Percentiles rank a stretch among this genome's conserved stretches.
Conservation (phyloP, 2,797 vertebrate genomes). For the Chaunax sp. region DNA sequence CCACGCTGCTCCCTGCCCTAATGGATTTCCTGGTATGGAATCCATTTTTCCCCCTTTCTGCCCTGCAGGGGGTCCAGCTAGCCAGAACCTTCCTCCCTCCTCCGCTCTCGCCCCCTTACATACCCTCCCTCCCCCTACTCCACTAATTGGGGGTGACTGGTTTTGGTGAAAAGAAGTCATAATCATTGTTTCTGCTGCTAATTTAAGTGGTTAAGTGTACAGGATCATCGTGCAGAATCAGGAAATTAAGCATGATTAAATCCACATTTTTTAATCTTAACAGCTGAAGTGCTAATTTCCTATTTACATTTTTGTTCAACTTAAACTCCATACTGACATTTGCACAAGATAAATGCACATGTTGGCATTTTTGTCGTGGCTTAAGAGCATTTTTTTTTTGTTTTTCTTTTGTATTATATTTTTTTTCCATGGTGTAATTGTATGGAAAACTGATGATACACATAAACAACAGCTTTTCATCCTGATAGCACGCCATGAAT, state of each 20-base stretch:
- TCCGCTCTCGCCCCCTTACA: conserved; percentile 7
- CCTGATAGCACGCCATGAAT: neutral
- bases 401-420: neutral
- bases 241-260: conserved; percentile 71
- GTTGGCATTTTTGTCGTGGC: neutral
- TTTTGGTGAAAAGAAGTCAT: conserved; percentile 77
- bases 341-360: conserved; percentile 12
- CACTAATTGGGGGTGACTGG: conserved; percentile 78
- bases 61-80: conserved; percentile 80
- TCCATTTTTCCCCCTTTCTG: conserved; percentile 80
- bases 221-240: conserved; percentile 51
- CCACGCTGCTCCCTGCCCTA: conserved; percentile 75
- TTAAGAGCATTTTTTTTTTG: neutral
- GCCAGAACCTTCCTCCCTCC: conserved; percentile 54
- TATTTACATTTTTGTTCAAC: conserved; percentile 35
- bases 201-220: conserved; percentile 76
- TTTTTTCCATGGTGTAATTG: neutral
- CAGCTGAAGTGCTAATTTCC: conserved; percentile 65
- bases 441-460: no score
- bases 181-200: conserved; percentile 81
- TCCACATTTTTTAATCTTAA: conserved; percentile 61
- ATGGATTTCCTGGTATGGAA: conserved; percentile 87
- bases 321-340: conserved; percentile 20
- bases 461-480: neutral
- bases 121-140: conserved; percentile 29